Conservation (phyloP, 1,140 invertebrate genomes). For the Solenopsis fugax region DNA sequence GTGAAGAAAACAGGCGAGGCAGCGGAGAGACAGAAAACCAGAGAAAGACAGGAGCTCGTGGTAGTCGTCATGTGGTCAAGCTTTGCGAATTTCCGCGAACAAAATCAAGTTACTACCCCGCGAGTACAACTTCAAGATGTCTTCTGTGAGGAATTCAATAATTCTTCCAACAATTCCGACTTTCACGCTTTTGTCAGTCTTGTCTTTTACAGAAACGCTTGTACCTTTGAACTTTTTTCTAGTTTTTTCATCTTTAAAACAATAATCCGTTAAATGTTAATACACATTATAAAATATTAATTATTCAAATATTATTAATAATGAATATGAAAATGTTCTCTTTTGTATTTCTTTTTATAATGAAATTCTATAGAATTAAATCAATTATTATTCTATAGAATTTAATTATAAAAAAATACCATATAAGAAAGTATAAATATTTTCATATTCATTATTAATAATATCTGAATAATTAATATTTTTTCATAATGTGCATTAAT, state of each 20-base stretch:
- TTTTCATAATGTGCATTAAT: background rate
- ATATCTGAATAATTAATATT: constrained; percentile 16
- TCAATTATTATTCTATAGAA: too few species aligned
- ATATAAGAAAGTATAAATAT: background rate
- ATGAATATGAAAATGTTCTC: background rate
- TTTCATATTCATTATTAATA: background rate
- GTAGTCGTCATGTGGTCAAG: constrained; percentile 60
- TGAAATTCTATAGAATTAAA: too few species aligned
- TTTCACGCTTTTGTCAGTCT: constrained; percentile 39
- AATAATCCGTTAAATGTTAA: background rate
- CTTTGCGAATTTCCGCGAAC: constrained; percentile 59
- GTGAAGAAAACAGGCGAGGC: constrained; percentile 46
- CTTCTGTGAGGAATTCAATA: constrained; percentile 65
- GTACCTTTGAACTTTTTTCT: background rate
- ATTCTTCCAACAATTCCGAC: constrained; percentile 53
- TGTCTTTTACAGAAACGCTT: background rate
- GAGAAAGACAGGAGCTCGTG: constrained; percentile 13
- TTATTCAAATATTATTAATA: constrained; percentile 9
- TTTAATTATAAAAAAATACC: background rate
- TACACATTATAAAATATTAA: background rate
- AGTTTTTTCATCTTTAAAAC: background rate
- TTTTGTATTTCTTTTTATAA: background rate
- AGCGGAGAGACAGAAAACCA: background rate
- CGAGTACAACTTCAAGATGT: constrained; percentile 57
- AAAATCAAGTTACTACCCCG: constrained; percentile 66